phyloP scores from a whole-genome alignment of 2,888 invertebrate species.

The Watsonalla cultraria region DNA sequence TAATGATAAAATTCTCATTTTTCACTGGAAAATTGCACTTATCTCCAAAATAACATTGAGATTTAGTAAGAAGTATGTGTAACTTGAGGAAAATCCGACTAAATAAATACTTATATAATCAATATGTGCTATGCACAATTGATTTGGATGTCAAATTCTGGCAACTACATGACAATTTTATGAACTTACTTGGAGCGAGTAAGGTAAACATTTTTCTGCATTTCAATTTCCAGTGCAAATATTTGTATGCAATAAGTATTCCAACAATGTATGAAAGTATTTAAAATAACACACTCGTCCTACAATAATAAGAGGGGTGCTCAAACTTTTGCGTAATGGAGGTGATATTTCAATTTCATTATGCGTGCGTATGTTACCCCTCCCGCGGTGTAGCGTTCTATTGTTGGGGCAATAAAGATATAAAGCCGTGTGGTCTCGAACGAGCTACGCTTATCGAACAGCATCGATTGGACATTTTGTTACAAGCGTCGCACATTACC shows the following conservation, averaged over 20 bases:
- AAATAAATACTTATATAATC: too few relatives aligned
- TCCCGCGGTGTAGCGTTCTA: constrained; percentile 39
- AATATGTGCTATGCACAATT: too few relatives aligned
- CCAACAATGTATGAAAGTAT: background rate
- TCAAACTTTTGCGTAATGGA: constrained; percentile 9
- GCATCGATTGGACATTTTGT: constrained; percentile 55
- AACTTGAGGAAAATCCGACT: too few relatives aligned
- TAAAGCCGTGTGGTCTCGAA: constrained; percentile 45
- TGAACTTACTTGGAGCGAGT: too few relatives aligned
- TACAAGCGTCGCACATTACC: constrained; percentile 43
- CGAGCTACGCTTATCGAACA: constrained; percentile 52
- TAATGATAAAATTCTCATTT: too few relatives aligned
- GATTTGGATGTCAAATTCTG: too few relatives aligned
- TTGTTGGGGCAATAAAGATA: constrained; percentile 58
- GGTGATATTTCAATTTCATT: constrained; percentile 39
- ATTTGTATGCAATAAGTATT: background rate
- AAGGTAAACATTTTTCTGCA: background rate
- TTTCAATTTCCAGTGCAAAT: background rate
- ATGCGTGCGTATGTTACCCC: constrained; percentile 37
- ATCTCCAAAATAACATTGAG: too few relatives aligned
- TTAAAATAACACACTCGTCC: background rate
- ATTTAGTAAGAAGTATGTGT: too few relatives aligned
- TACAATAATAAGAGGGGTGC: background rate
- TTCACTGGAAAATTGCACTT: too few relatives aligned
- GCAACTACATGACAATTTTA: too few relatives aligned